These are phyloP conservation scores for Podabrus alpinus DNA, from an alignment of 2,888 invertebrate species.

Conservation along the genomic window DNA sequence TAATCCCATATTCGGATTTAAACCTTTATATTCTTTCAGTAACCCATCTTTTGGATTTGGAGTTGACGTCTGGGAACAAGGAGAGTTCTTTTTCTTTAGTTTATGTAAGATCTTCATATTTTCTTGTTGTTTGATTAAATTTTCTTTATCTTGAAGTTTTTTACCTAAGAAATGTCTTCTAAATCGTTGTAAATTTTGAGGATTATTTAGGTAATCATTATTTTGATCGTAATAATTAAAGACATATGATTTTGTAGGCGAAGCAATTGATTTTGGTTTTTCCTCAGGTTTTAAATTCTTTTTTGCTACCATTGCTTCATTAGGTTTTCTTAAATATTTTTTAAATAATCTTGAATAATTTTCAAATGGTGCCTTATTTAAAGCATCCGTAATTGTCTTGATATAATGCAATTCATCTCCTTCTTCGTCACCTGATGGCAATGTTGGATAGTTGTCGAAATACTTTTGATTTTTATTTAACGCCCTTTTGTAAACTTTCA, in stretches of 20 bases:
- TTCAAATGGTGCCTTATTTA: slow-evolving; percentile 6
- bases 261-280: background rate
- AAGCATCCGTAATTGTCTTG: background rate
- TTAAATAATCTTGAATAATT: background rate
- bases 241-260: background rate
- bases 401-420: background rate
- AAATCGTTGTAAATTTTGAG: background rate
- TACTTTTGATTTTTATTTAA: background rate
- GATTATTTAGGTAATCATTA: background rate
- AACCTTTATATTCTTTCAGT: background rate
- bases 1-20: slow-evolving; percentile 2
- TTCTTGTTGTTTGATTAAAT: background rate
- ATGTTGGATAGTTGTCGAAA: background rate
- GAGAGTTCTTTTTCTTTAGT: background rate
- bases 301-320: background rate
- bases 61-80: background rate
- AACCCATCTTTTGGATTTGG: background rate
- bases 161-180: background rate
- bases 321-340: background rate
- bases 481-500: background rate
- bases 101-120: background rate
- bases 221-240: background rate
- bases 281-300: background rate
- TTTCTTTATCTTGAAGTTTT: background rate
- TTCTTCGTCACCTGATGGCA: background rate